Evolutionary conservation across 2,888 invertebrate genomes (phyloP).

Genomic region (Dastarcus helophoroides): DNA sequence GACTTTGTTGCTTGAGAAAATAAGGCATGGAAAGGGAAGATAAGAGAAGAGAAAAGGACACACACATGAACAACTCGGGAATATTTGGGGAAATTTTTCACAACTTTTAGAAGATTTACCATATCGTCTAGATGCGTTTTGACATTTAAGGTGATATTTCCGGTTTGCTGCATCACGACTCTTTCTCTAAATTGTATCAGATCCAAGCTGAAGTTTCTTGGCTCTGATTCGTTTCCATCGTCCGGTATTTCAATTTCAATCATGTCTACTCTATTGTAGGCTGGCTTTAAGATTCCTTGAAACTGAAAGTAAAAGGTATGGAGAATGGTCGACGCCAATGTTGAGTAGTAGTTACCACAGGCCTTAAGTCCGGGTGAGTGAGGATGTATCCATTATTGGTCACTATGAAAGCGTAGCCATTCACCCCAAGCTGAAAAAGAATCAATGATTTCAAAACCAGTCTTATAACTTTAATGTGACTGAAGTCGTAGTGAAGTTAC

Average conservation of each 20-base stretch:
- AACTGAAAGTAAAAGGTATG: constrained; percentile 47
- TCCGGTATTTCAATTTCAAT: constrained; percentile 90
- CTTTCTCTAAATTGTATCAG: constrained; percentile 64
- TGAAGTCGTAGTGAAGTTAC: no score
- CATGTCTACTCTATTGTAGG: constrained; percentile 94
- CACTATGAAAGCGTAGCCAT: constrained; percentile 91
- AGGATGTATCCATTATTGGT: constrained; percentile 94
- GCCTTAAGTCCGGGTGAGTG: constrained; percentile 89
- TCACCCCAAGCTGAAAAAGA: constrained; percentile 74
- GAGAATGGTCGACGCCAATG: no score
- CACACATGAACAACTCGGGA: no score
- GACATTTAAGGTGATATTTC: constrained; percentile 56
- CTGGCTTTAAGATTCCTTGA: constrained; percentile 84
- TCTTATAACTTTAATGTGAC: no score
- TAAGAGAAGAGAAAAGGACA: no score
- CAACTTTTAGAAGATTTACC: constrained; percentile 48
- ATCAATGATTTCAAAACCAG: no score
- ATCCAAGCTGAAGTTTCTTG: constrained; percentile 66
- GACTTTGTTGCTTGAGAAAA: no score
- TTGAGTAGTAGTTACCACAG: no score
- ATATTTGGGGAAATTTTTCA: no score
- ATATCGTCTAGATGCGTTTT: constrained; percentile 82
- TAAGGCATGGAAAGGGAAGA: no score
- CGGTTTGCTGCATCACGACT: constrained; percentile 67
- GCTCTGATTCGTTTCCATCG: constrained; percentile 49